phyloP scores from a whole-genome alignment of 2,797 vertebrate genomes.

The Micrastur ruficollis region DNA sequence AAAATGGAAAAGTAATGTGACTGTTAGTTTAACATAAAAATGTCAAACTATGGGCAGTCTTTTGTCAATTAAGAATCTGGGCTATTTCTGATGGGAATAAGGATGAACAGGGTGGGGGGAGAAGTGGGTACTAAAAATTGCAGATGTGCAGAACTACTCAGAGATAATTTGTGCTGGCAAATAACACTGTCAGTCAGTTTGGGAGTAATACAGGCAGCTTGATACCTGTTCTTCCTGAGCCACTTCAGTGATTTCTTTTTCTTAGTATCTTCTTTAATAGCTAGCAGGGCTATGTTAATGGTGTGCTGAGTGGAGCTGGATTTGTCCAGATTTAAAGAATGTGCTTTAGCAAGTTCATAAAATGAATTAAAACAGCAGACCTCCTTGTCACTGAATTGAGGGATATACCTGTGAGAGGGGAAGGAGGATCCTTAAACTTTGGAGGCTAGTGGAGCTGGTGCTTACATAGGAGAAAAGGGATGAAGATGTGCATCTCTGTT shows the following conservation, averaged over 20 bases:
- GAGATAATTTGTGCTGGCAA: constrained; percentile 63
- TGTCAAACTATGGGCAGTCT: constrained; percentile 72
- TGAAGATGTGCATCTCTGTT: background rate
- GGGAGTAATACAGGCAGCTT: constrained; percentile 29
- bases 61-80: constrained; percentile 72
- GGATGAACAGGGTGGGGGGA: background rate
- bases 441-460: background rate
- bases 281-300: background rate
- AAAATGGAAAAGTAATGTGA: constrained; percentile 71
- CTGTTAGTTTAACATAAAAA: constrained; percentile 73
- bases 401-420: background rate
- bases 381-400: background rate
- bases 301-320: background rate
- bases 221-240: constrained; percentile 44
- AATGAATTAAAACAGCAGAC: background rate
- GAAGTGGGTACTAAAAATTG: constrained; percentile 42
- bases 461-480: background rate
- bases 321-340: constrained; percentile 21
- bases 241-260: constrained; percentile 10
- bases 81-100: constrained; percentile 70
- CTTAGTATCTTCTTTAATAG: background rate
- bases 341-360: background rate
- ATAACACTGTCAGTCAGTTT: constrained; percentile 47
- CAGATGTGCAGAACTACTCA: constrained; percentile 53
- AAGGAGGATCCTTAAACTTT: background rate